Evolutionary conservation across 1,140 invertebrate genomes (phyloP).

Genomic region (Drosophila truncata): DNA sequence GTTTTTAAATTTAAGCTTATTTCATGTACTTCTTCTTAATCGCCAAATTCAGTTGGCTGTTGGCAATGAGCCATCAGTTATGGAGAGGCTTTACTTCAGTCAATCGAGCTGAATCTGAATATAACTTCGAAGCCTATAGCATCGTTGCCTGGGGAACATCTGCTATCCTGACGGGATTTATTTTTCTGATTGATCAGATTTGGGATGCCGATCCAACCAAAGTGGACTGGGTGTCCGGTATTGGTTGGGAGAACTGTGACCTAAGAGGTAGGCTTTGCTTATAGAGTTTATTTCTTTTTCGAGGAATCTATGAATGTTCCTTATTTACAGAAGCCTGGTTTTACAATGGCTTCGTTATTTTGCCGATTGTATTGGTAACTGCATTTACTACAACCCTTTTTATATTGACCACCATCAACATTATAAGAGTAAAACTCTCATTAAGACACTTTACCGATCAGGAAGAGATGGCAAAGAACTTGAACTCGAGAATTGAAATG

Average conservation of each 20-base stretch:
- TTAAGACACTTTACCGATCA: not conserved
- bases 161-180: not conserved
- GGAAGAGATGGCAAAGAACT: not conserved
- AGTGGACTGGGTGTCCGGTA: not conserved
- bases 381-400: not conserved
- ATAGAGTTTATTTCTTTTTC: no score
- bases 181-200: not conserved
- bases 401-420: not conserved
- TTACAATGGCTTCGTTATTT: rapidly evolving
- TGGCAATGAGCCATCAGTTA: no score
- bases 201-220: not conserved
- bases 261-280: no score
- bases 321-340: rapidly evolving
- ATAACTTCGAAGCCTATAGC: not conserved
- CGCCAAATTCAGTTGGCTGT: no score
- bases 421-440: not conserved
- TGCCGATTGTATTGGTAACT: rapidly evolving
- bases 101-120: not conserved
- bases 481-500: not conserved
- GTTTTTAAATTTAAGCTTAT: no score
- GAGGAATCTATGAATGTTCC: no score
- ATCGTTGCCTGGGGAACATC: not conserved
- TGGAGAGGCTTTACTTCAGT: not conserved
- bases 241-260: no score
- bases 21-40: no score